Conservation (phyloP, 2,113 vertebrate species). For the Oncorhynchus mykiss region DNA sequence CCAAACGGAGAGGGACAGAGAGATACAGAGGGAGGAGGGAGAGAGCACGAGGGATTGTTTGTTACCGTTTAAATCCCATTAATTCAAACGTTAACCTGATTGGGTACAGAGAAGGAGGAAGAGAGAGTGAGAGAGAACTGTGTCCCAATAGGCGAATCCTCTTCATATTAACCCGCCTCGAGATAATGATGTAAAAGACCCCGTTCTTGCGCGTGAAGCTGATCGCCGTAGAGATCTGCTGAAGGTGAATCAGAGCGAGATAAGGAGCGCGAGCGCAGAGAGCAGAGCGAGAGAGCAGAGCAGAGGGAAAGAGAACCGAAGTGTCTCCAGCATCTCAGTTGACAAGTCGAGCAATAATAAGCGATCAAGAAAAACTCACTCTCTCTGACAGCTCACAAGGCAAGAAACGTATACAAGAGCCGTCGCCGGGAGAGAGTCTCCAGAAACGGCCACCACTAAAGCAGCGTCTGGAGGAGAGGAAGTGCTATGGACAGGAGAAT, state of each 20-base stretch:
- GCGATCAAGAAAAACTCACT: constrained; percentile 56
- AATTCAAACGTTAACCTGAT: constrained; percentile 99
- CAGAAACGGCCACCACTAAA: constrained; percentile 37
- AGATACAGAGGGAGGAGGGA: constrained; percentile 10
- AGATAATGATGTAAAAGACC: constrained; percentile 97
- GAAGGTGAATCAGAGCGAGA: constrained; percentile 89
- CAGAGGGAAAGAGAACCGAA: constrained; percentile 74
- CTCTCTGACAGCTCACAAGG: constrained; percentile 49
- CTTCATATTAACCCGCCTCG: constrained; percentile 83
- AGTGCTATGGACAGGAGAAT: constrained; percentile 83
- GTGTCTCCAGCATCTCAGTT: constrained; percentile 67
- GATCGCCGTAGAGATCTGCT: constrained; percentile 86
- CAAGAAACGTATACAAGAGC: constrained; percentile 49
- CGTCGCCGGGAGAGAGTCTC: constrained; percentile 41
- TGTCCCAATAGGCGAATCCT: constrained; percentile 93
- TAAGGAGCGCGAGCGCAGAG: constrained; percentile 57
- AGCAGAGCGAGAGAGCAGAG: constrained; percentile 74
- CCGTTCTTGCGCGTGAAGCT: constrained; percentile 84
- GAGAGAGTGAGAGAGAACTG: constrained; percentile 72
- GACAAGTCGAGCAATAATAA: constrained; percentile 35
- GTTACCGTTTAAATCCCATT: constrained; percentile 84
- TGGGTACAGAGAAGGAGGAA: constrained; percentile 72
- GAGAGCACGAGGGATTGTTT: constrained; percentile 84
- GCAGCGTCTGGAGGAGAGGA: constrained; percentile 39
- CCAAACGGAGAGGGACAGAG: constrained; percentile 62